These are phyloP conservation scores for Gobio occitaniae DNA, from an alignment of 2,797 vertebrate species.

Conservation along the genomic window DNA sequence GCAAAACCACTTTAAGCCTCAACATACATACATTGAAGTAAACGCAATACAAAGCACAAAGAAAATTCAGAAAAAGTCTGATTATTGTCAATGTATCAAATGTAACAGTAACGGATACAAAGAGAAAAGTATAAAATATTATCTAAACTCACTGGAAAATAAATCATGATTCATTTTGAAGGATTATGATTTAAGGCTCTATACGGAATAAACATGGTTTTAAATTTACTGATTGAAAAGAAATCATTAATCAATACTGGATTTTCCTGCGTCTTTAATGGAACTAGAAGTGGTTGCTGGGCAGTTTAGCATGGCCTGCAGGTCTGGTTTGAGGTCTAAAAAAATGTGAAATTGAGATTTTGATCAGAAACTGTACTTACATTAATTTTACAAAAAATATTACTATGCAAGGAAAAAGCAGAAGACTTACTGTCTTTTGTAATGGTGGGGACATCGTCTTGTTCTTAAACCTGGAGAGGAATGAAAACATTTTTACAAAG, in stretches of 20 bases:
- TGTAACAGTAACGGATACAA: not conserved
- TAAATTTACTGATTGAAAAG: not conserved
- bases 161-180: not conserved
- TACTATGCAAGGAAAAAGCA: not conserved
- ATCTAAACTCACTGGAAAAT: not conserved
- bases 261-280: not conserved
- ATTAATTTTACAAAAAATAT: too few relatives aligned
- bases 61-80: too few relatives aligned
- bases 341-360: not conserved
- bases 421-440: slow-evolving; percentile 76
- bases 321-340: slow-evolving; percentile 44
- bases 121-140: not conserved
- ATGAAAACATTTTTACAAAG: not conserved
- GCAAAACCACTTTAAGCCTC: too few relatives aligned
- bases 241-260: not conserved
- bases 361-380: not conserved
- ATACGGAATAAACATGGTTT: not conserved
- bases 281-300: slow-evolving; percentile 35
- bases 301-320: slow-evolving; percentile 42
- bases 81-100: not conserved
- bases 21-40: not conserved
- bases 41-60: not conserved
- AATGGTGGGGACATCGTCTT: slow-evolving; percentile 79
- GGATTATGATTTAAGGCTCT: not conserved
- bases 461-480: slow-evolving; percentile 71